Conservation (phyloP, 2,113 vertebrate genomes). For the Neoarius graeffei region DNA sequence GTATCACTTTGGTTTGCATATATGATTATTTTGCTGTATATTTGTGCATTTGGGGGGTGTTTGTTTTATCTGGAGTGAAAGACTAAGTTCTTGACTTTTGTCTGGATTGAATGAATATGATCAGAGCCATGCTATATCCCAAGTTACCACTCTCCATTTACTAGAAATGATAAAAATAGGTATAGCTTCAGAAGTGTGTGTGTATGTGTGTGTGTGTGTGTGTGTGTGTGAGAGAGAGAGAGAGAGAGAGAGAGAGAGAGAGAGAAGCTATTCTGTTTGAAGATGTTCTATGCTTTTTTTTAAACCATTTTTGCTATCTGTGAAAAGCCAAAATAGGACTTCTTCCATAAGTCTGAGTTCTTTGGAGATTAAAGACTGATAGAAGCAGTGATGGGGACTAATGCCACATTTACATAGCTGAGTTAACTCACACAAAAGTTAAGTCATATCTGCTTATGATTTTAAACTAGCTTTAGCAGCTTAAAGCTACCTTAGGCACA, state of each 20-base stretch:
- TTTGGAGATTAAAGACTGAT: slow-evolving; percentile 33
- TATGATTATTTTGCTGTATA: not conserved
- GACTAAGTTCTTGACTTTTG: slow-evolving; percentile 6
- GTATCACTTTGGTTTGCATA: not conserved
- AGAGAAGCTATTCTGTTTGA: not conserved
- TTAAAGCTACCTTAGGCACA: slow-evolving; percentile 24
- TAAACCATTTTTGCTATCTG: not conserved
- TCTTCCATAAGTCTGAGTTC: slow-evolving; percentile 4
- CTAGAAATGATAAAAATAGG: not conserved
- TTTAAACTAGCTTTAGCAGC: slow-evolving; percentile 28
- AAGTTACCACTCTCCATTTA: not conserved
- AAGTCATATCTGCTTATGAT: slow-evolving; percentile 20
- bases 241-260: not conserved
- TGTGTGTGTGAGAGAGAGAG: not conserved
- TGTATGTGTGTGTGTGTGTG: too few relatives aligned
- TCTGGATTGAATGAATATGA: slow-evolving; percentile 17
- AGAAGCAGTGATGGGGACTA: slow-evolving; percentile 24
- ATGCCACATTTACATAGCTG: slow-evolving; percentile 41
- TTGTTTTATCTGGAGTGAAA: not conserved
- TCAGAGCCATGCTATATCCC: slow-evolving; percentile 1
- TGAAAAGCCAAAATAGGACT: slow-evolving; percentile 31
- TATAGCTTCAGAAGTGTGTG: slow-evolving; percentile 9
- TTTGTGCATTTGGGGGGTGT: not conserved
- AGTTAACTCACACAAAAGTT: slow-evolving; percentile 29
- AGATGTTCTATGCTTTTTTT: slow-evolving; percentile 19